A percentile compares a stretch with the other conserved stretches of the same genome.
phyloP scores from a whole-genome alignment of 2,113 vertebrate species.

The Willisornis vidua region DNA sequence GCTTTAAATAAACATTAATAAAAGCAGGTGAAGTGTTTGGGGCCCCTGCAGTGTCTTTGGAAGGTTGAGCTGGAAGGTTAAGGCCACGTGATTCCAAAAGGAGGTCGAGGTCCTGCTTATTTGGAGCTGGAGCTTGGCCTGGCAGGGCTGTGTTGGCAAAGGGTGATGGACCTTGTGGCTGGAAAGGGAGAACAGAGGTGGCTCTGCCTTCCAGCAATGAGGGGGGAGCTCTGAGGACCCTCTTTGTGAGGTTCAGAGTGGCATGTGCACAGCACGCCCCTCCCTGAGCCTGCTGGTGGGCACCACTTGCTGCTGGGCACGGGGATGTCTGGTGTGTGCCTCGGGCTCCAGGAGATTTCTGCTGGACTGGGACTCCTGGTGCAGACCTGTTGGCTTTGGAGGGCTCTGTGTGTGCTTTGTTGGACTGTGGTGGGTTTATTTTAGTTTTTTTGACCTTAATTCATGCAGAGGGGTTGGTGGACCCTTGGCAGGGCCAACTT shows the following conservation, averaged over 20 bases:
- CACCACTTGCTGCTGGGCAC: not conserved
- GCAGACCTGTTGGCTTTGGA: not conserved
- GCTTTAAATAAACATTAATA: not conserved
- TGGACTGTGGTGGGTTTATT: no score
- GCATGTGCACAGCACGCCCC: no score
- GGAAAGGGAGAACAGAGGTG: not conserved
- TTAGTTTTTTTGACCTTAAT: not conserved
- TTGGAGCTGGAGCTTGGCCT: not conserved
- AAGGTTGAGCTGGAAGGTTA: not conserved
- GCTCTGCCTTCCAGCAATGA: not conserved
- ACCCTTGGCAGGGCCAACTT: not conserved
- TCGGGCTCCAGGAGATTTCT: not conserved
- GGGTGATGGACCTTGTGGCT: not conserved
- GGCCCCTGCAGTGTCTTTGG: not conserved
- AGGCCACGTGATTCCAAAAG: not conserved
- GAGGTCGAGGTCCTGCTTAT: not conserved
- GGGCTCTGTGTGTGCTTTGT: fast-evolving
- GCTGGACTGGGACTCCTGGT: not conserved
- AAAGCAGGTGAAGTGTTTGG: not conserved
- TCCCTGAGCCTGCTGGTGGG: not conserved
- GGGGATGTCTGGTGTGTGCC: not conserved
- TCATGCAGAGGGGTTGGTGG: not conserved
- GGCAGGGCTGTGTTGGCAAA: not conserved
- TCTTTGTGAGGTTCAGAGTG: not conserved
- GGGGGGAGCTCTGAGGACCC: not conserved